Base-by-base conservation (phyloP, 2,113 vertebrate genomes). In the Isichthys henryi region DNA sequence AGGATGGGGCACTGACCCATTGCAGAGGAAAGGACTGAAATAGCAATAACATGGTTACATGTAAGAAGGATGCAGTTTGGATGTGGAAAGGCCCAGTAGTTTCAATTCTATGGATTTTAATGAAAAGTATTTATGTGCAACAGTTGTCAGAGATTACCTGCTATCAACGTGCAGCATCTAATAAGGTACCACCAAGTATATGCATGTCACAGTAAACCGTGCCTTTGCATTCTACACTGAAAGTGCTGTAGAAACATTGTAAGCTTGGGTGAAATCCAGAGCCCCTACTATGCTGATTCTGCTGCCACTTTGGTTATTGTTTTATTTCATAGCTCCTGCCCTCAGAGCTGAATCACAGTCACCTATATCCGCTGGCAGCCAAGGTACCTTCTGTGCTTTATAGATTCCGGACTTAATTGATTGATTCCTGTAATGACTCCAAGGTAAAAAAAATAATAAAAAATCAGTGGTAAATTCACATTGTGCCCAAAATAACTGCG, bases 361-460 rank as follows among this genome's bases (percentile, higher is more conserved):
- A 87, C 62, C 74, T 87, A 43, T n/a, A 88, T 88, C 86, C 82
- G 53, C 89, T 49, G 56, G 45, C 62, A 52, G 53, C 31, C 70
- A 43, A 50, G 66, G 46, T 48, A 6, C 13, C 31, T 87, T 35
- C 46, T 50, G 66, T 80, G 49, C 49, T 77, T 39, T 43, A 45
- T 56, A 49, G 86, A 19, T 50, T 31, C 74, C 15, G 2, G 35
- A 82, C 66, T 90, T 90, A 88, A 82, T 56, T 88, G 86, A 70
- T 39, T 58, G 50, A 90, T 90, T 90, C 46, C 77, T 58, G 77
- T 88, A 90, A 90, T 90, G 86, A 35, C 50, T 77, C 35, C 3
- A 46, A 35, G 58, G 6, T 45, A 49, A 88, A 88, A 74, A 48
- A 52, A 86, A 53, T 19, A 3, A 43, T 62, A 13, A 35, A 77